Evolutionary conservation across 2,888 invertebrate species (phyloP).

Genomic region (Cetonia aurata): DNA sequence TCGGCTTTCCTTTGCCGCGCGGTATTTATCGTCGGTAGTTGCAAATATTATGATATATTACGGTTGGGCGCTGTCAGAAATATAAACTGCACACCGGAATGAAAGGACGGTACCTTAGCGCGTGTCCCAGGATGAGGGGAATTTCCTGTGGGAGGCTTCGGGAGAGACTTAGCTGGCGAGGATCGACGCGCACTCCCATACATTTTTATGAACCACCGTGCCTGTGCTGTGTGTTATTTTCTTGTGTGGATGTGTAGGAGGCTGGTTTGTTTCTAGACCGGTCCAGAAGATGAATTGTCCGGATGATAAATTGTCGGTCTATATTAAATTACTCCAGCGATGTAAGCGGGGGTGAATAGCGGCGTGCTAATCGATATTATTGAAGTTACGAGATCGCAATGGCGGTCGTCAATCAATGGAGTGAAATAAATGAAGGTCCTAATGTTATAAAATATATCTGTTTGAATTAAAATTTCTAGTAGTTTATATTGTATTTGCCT

Average conservation of each 20-base stretch:
- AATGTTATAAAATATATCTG: no score
- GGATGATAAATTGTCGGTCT: constrained; percentile 29
- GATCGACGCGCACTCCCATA: constrained; percentile 20
- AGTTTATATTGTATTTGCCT: no score
- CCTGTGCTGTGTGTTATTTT: constrained; percentile 8
- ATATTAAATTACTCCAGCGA: constrained; percentile 18
- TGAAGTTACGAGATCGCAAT: not conserved
- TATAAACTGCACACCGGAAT: constrained; percentile 31
- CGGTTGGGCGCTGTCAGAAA: constrained; percentile 34
- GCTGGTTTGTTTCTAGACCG: constrained; percentile 13
- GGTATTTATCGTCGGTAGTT: constrained; percentile 40
- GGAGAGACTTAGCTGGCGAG: not conserved
- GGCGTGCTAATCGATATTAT: constrained; percentile 15
- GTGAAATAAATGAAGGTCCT: no score
- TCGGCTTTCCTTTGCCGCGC: constrained; percentile 20
- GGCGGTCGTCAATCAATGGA: not conserved
- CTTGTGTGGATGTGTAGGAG: not conserved
- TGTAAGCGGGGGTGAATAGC: not conserved
- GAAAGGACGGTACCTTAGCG: constrained; percentile 7
- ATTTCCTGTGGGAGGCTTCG: not conserved
- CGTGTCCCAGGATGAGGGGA: not conserved
- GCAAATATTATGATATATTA: constrained; percentile 46
- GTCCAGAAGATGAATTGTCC: constrained; percentile 28
- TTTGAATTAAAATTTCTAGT: no score
- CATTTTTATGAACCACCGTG: constrained; percentile 35